Base-by-base conservation (phyloP, 2,888 invertebrate genomes). In the Caprella mutica region DNA sequence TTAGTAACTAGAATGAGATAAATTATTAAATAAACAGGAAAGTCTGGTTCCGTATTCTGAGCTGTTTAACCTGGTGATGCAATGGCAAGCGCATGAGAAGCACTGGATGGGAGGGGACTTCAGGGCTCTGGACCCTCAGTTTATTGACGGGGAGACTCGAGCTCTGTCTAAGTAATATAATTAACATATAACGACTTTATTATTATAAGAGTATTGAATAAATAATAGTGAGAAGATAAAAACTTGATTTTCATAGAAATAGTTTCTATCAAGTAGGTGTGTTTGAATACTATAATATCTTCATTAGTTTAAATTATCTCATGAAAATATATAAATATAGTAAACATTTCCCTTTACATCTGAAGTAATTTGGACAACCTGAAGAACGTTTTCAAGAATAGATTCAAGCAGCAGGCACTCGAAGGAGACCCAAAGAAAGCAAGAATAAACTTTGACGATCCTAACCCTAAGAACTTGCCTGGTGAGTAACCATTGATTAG, bases 41-140 rank as follows among this genome's bases (percentile, higher is more conserved):
- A 54, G 59, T 23, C 56, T 92, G 66, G 85, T 84, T 61, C 78
- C 78, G 2, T 78, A 76, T 69, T 70, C 73, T 43, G 71, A 74
- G 61, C 71, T 79, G 26, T 77, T 77, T 67, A 72, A 72, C 21
- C 72, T 78, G 8, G 80, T 82, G 56, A 76, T 80, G 65, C 78
- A 79, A 69, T 91, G 92, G 86, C 81, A 84, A 71, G 80, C 86
- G 52, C 83, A 84, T 67, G 83, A 83, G 69, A 84, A 81, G 67
- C 85, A 88, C 8, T 94, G 93, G 88, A 81, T 90, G 79, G 88
- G 93, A 71, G 94, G 94, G 0, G 84, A 86, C 1, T 94, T 94
- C 72, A 84, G 89, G 71, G 87, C 87, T 70, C 76, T 93, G 64
- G 82, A 86, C 68, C 82, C 84, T 5, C 77, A 80, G 55, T 76